Base-by-base conservation (phyloP, 2,113 vertebrate genomes). In the Porphyrio hochstetteri region DNA sequence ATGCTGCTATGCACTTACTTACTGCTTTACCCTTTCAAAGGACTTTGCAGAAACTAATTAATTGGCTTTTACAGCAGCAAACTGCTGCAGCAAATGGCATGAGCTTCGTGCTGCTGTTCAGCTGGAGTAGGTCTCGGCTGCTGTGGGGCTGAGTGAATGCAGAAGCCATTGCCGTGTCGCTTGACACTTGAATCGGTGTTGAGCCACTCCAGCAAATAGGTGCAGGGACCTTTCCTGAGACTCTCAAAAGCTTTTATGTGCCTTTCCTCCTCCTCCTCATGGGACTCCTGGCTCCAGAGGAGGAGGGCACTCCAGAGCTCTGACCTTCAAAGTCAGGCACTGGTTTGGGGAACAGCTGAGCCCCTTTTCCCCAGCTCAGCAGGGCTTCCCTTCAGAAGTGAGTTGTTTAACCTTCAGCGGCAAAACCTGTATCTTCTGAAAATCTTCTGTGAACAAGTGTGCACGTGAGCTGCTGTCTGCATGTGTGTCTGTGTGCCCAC, bases 401-500 rank as follows among this genome's bases (percentile, higher is more conserved):
- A 61, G 27, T 16, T 64, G 10, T 31, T n/a, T 42, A 56, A 44
- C 1, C 0, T 79, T 60, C 50, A 18, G 4, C 1, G 0, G n/a
- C 0, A 3, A 60, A 82, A 64, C 13, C 9, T 29, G 4, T 35
- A 6, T 42, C 57, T 56, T 53, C 38, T 67, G 60, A 55, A 93
- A 40, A 63, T 50, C 56, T 52, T 69, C 36, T 2, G 0, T 33
- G 28, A 46, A 50, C 60, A 42, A 55, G 28, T 35, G 16, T 56
- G 60, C 38, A 25, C 21, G 15, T 7, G 14, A 40, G 19, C 33
- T 0, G 0, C 55, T 78, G 4, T 38, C 65, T 72, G 38, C 46
- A 69, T 1, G 0, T 10, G 5, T 36, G 27, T 36, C 17, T n/a
- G 28, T 0, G 0, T 24, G 29, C 0, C 0, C n/a, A 53, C 59